Evolutionary conservation across 2,113 vertebrate species (phyloP).

Genomic region (Isichthys henryi): DNA sequence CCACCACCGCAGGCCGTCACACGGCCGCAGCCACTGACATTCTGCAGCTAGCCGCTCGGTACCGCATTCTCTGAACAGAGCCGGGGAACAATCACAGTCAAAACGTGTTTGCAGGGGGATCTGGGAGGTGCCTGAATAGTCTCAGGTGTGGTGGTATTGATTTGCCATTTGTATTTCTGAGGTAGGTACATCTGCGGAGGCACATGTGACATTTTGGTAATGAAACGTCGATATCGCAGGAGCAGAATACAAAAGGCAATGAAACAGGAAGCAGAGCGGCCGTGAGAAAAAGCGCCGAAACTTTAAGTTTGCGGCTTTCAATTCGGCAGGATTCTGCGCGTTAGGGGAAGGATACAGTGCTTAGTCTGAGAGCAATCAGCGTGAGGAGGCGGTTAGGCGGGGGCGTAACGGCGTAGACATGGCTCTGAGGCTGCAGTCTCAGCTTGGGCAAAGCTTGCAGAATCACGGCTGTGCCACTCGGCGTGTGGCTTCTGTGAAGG

Average conservation of each 20-base stretch:
- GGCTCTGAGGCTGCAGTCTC: background rate
- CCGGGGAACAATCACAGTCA: background rate
- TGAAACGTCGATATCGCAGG: background rate
- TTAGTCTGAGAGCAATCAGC: background rate
- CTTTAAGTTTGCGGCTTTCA: background rate
- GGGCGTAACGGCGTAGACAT: background rate
- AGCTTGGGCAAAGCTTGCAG: background rate
- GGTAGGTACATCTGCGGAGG: background rate
- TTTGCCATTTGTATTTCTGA: background rate
- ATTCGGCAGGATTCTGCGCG: background rate
- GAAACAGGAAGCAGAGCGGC: background rate
- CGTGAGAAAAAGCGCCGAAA: background rate
- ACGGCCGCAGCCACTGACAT: constrained; percentile 12
- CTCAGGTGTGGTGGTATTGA: background rate
- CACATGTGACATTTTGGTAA: background rate
- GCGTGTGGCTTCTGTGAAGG: background rate
- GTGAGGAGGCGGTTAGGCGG: background rate
- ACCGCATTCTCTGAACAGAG: background rate
- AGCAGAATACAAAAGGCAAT: background rate
- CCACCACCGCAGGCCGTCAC: background rate
- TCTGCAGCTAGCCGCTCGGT: background rate
- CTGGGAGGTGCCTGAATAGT: too few relatives aligned
- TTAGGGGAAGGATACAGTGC: background rate
- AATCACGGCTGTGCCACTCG: background rate
- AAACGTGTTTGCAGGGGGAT: background rate